These are phyloP conservation scores for Pollachius pollachius DNA, from an alignment of 2,113 vertebrate species.

Conservation along the genomic window DNA sequence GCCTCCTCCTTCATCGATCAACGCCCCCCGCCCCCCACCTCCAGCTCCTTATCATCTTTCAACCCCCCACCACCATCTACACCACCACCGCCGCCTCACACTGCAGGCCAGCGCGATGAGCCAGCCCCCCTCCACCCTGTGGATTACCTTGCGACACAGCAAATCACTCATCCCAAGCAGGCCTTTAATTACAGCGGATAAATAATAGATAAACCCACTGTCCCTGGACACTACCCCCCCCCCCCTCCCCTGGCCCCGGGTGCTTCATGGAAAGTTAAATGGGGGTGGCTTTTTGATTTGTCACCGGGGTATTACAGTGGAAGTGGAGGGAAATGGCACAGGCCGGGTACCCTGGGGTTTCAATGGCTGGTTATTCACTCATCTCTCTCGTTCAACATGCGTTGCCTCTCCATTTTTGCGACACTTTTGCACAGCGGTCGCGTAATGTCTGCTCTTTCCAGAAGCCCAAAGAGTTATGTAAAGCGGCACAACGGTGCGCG, in stretches of 20 bases:
- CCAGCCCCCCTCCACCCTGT: not conserved
- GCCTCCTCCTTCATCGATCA: too few relatives aligned
- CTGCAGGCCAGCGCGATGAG: not conserved
- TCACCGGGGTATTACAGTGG: slow-evolving; percentile 28
- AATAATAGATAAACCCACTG: not conserved
- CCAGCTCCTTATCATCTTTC: not conserved
- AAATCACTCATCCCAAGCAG: not conserved
- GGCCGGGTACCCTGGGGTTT: slow-evolving; percentile 29
- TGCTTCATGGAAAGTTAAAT: slow-evolving; percentile 27
- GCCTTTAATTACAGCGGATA: not conserved
- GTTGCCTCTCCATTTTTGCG: not conserved
- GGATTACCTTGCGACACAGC: not conserved
- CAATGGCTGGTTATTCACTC: slow-evolving; percentile 44
- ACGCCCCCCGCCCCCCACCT: too few relatives aligned
- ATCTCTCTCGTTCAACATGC: slow-evolving; percentile 29
- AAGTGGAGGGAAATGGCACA: slow-evolving; percentile 28
- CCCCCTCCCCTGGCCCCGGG: slow-evolving; percentile 8
- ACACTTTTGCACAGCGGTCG: too few relatives aligned
- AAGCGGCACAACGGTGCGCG: too few relatives aligned
- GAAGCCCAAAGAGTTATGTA: too few relatives aligned
- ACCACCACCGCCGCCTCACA: not conserved
- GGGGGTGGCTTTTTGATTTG: slow-evolving; percentile 38
- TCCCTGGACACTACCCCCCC: slow-evolving; percentile 27
- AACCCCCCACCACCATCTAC: not conserved
- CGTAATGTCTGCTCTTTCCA: too few relatives aligned